Conservation (phyloP, 1,140 invertebrate species). For the Eriosoma lanigerum region DNA sequence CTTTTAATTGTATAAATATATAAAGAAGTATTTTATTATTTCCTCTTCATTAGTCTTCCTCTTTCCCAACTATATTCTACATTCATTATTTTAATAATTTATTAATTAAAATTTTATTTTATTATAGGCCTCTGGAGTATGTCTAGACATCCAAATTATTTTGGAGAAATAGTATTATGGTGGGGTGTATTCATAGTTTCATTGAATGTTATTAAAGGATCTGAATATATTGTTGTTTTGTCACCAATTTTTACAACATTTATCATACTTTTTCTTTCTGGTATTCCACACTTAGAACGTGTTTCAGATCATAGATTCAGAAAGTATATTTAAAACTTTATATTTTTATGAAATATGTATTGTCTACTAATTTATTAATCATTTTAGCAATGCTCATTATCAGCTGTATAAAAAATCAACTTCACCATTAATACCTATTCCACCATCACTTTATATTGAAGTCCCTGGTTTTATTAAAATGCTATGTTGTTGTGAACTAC, state of each 20-base stretch:
- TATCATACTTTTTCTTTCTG: slow-evolving; percentile 86
- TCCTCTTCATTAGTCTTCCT: not conserved
- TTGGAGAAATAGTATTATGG: slow-evolving; percentile 92
- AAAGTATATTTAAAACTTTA: slow-evolving; percentile 66
- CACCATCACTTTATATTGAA: slow-evolving; percentile 78
- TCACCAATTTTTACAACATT: slow-evolving; percentile 86
- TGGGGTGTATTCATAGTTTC: slow-evolving; percentile 91
- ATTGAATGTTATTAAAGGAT: slow-evolving; percentile 77
- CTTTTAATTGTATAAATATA: too few relatives aligned
- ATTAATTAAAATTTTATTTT: slow-evolving; percentile 54
- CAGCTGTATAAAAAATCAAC: slow-evolving; percentile 82
- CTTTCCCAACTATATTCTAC: too few relatives aligned
- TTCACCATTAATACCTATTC: slow-evolving; percentile 83
- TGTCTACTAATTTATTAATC: slow-evolving; percentile 46
- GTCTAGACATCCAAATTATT: slow-evolving; percentile 92
- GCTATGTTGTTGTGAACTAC: slow-evolving; percentile 82
- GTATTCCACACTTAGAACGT: slow-evolving; percentile 81
- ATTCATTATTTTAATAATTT: too few relatives aligned
- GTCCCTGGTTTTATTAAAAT: slow-evolving; percentile 80
- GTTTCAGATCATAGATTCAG: slow-evolving; percentile 83
- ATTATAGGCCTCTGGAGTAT: slow-evolving; percentile 79
- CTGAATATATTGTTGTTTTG: slow-evolving; percentile 80
- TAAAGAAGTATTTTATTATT: too few relatives aligned
- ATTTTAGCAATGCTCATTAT: slow-evolving; percentile 76
- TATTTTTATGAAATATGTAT: not conserved